phyloP scores from a whole-genome alignment of 2,888 invertebrate species.

The Rotaria macrura region DNA sequence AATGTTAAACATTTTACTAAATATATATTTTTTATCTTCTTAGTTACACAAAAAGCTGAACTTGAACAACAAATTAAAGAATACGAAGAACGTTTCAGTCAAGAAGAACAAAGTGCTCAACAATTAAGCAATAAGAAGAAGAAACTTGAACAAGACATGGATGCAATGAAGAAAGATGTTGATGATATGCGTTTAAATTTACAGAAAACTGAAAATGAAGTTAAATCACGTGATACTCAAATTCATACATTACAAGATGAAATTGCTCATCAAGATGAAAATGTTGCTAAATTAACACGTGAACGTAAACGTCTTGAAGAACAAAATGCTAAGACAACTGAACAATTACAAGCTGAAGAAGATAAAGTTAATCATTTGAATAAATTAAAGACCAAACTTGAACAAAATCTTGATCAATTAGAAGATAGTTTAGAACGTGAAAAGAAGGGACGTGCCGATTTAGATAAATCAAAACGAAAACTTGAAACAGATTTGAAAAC shows the following conservation, averaged over 20 bases:
- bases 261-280: constrained; percentile 74
- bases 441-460: constrained; percentile 92
- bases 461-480: constrained; percentile 95
- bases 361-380: constrained; percentile 74
- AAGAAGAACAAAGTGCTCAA: constrained; percentile 92
- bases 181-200: constrained; percentile 86
- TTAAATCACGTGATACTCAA: constrained; percentile 35
- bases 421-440: constrained; percentile 97
- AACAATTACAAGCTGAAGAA: constrained; percentile 36
- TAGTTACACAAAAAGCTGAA: constrained; percentile 82
- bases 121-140: constrained; percentile 86
- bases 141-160: constrained; percentile 86
- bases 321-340: constrained; percentile 34
- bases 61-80: constrained; percentile 86
- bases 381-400: constrained; percentile 92
- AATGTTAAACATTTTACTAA: too few relatives aligned
- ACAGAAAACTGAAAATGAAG: constrained; percentile 37
- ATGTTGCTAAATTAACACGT: constrained; percentile 35
- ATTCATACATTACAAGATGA: constrained; percentile 35
- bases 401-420: constrained; percentile 83
- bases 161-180: constrained; percentile 88
- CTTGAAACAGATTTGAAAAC: constrained; percentile 94
- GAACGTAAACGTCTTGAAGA: constrained; percentile 37
- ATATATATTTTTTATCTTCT: background rate
- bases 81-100: constrained; percentile 85